Conservation (phyloP, 2,888 invertebrate species). For the Pseudococcus viburni region DNA sequence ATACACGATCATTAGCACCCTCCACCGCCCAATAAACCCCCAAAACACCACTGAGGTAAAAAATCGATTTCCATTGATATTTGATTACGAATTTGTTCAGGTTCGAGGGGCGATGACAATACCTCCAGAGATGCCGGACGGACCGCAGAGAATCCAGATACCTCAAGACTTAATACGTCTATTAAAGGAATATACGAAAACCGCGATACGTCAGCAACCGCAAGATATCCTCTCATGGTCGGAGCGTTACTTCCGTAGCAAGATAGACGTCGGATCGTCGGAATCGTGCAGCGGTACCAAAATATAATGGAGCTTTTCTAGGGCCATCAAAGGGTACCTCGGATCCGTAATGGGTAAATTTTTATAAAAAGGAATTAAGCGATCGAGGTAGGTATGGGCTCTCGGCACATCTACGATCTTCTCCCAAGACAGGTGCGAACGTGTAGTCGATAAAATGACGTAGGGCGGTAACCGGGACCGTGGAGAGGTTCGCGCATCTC, state of each 20-base stretch:
- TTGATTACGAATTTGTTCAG: background rate
- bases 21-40: background rate
- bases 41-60: background rate
- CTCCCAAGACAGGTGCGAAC: constrained; percentile 60
- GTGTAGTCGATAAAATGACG: constrained; percentile 31
- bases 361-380: constrained; percentile 25
- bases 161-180: constrained; percentile 52
- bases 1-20: background rate
- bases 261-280: background rate
- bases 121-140: background rate
- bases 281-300: no score
- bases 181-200: constrained; percentile 63
- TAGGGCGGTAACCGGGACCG: constrained; percentile 7
- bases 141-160: constrained; percentile 31
- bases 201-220: constrained; percentile 63
- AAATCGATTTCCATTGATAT: background rate
- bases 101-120: background rate
- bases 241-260: constrained; percentile 57
- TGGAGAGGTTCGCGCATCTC: constrained; percentile 4
- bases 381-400: background rate
- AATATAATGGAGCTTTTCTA: no score
- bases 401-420: background rate
- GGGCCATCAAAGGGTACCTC: no score
- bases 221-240: constrained; percentile 61
- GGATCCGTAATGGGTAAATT: no score